Base-by-base conservation (phyloP, 2,797 vertebrate species). In the Lateolabrax maculatus region DNA sequence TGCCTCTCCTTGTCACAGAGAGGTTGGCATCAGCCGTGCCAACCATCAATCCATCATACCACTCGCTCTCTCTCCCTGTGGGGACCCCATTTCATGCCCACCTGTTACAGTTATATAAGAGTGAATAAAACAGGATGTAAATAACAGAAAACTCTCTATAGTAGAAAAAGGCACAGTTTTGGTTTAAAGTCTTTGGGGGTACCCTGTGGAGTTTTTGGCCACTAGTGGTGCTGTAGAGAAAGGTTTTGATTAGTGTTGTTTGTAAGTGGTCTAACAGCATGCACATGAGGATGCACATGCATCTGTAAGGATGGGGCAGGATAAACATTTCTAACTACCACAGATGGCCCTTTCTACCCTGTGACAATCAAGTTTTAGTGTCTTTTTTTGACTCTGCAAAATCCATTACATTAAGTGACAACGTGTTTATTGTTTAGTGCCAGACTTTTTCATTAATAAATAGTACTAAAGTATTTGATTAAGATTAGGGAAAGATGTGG, bases 41-140 rank as follows among this genome's bases (percentile, higher is more conserved):
- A 81, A 70, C 88, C 67, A 87, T 91, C 87, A 84, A 94, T 93
- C 91, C 86, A 90, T 92, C 91, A 90, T 80, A 53, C 78, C 44
- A 44, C 76, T 61, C 36, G 57, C 62, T 18, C 63, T 67, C 49
- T 21, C 56, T 48, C 71, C 63, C 52, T 60, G 65, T 46, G 74
- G 66, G 72, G 64, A 56, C 46, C 39, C 71, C 77, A 71, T 80
- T 83, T 89, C 75, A 71, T 68, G 80, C 69, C 86, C 91, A 91
- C 92, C 89, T 94, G 90, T 91, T 93, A 87, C 79, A 75, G 72
- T 81, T 74, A 58, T 63, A 84, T 65, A 69, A 71, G 52, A 80
- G 23, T 15, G n/a, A 81, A 62, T 71, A 66, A 21, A 67, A 55
- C 44, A 25, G 55, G 23, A 36, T 60, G 57, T 48, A 75, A 75